A percentile compares a stretch with the other conserved stretches of the same genome.
These are phyloP conservation scores for Suillia variegata DNA, from an alignment of 2,888 invertebrate species.

Conservation along the genomic window DNA sequence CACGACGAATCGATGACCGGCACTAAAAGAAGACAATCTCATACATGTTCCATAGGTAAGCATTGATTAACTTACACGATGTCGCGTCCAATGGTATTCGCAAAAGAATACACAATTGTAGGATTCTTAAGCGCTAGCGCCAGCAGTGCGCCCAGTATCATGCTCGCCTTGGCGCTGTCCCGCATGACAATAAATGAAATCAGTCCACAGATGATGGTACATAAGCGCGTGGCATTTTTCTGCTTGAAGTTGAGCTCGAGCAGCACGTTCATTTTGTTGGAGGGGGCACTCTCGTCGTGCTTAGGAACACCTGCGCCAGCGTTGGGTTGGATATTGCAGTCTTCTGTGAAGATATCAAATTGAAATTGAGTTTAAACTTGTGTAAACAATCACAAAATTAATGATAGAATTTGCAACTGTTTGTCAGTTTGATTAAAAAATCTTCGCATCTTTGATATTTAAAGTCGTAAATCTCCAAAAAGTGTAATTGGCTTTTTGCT, in stretches of 20 bases:
- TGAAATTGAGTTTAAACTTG: too few species aligned
- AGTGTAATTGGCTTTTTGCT: too few species aligned
- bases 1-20: constrained; percentile 63
- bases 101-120: constrained; percentile 45
- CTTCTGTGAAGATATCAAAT: too few species aligned
- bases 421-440: too few species aligned
- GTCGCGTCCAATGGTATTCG: constrained; percentile 50
- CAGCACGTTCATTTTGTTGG: constrained; percentile 44
- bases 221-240: constrained; percentile 45
- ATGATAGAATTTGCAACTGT: too few species aligned
- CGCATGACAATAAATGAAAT: constrained; percentile 35
- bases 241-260: constrained; percentile 53
- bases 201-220: constrained; percentile 42
- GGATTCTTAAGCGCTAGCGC: constrained; percentile 48
- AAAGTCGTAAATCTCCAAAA: too few species aligned
- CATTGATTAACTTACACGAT: constrained; percentile 42
- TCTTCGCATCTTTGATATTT: too few species aligned
- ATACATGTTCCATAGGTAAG: background rate
- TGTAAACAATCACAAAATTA: too few species aligned
- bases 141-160: constrained; percentile 43
- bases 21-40: constrained; percentile 56
- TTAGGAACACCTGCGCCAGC: too few species aligned
- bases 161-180: constrained; percentile 40
- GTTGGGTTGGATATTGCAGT: too few species aligned
- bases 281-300: too few species aligned